Conservation (phyloP, 2,888 invertebrate species). For the Leucophora obtusa region DNA sequence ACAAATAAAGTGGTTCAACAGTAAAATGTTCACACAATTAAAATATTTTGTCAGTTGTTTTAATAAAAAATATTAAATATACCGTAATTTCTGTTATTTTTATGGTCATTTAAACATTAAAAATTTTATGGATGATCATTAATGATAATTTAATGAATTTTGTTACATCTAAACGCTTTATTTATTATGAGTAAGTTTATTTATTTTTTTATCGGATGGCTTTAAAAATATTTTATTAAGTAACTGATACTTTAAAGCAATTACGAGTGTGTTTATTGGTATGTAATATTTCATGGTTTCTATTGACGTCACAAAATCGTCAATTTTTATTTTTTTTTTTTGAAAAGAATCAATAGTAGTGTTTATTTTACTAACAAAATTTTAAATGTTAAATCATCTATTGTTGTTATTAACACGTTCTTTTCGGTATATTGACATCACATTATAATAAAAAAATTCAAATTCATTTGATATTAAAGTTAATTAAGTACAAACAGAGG, state of each 20-base stretch:
- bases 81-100: too few relatives aligned
- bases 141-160: neutral
- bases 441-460: too few relatives aligned
- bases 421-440: conserved; percentile 9
- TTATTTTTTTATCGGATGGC: conserved; percentile 36
- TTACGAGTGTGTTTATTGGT: neutral
- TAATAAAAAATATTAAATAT: too few relatives aligned
- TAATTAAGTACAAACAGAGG: too few relatives aligned
- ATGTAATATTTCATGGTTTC: conserved; percentile 64
- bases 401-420: conserved; percentile 25
- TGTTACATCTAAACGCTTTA: neutral
- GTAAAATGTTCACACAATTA: too few relatives aligned
- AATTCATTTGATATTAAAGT: too few relatives aligned
- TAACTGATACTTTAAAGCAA: conserved; percentile 34
- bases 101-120: too few relatives aligned
- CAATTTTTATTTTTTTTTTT: conserved; percentile 20
- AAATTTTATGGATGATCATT: too few relatives aligned
- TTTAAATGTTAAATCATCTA: conserved; percentile 35
- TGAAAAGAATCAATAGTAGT: conserved; percentile 37
- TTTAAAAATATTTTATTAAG: conserved; percentile 17
- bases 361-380: conserved; percentile 26
- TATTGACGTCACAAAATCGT: conserved; percentile 67
- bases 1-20: too few relatives aligned
- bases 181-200: conserved; percentile 4
- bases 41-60: too few relatives aligned